Conservation (phyloP, 1,140 invertebrate species). For the Trypoxylus dichotomus region DNA sequence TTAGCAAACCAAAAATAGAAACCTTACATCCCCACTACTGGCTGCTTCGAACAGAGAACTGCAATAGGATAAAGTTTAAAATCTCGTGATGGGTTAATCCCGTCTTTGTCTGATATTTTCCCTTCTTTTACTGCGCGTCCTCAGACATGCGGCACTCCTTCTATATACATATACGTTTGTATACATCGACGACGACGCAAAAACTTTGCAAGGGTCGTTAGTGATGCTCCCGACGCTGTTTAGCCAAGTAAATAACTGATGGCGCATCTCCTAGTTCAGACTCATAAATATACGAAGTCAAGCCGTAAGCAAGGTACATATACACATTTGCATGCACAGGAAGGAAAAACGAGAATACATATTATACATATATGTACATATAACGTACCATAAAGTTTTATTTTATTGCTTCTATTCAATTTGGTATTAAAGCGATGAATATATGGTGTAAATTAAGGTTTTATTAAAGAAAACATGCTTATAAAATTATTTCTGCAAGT, state of each 20-base stretch:
- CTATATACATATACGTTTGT: background rate
- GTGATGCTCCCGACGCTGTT: slow-evolving; percentile 12
- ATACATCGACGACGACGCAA: background rate
- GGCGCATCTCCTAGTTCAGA: slow-evolving; percentile 18
- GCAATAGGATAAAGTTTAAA: slow-evolving; percentile 3
- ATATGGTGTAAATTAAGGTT: background rate
- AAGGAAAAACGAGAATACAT: background rate
- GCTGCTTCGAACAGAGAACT: background rate
- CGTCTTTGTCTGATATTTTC: background rate
- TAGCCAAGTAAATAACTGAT: slow-evolving; percentile 20
- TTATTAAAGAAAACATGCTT: too few species aligned
- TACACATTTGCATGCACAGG: background rate
- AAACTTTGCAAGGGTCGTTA: slow-evolving; percentile 3
- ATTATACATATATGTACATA: background rate
- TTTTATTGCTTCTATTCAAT: background rate
- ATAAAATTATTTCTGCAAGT: too few species aligned
- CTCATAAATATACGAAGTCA: slow-evolving; percentile 3
- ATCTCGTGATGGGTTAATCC: background rate
- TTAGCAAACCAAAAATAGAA: background rate
- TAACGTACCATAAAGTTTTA: background rate
- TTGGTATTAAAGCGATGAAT: background rate
- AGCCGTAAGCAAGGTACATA: background rate
- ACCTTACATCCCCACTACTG: background rate
- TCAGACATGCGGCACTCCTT: background rate
- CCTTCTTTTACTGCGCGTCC: background rate